Conservation (phyloP, 2,797 vertebrate genomes). For the Avahi laniger region DNA sequence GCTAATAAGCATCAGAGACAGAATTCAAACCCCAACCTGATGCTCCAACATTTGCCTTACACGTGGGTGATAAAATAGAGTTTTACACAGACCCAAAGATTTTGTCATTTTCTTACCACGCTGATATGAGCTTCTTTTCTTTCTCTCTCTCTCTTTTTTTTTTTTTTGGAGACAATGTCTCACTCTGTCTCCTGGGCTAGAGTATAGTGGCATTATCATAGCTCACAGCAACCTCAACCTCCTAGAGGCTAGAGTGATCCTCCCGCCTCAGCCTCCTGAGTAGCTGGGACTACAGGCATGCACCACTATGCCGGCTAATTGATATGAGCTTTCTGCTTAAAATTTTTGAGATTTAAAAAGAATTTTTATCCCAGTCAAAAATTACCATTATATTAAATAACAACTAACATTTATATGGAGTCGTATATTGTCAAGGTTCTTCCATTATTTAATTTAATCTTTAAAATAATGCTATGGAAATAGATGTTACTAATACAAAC, state of each 20-base stretch:
- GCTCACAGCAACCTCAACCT: background rate
- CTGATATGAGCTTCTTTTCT: background rate
- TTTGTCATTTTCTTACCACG: background rate
- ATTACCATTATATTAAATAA: background rate
- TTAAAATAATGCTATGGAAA: background rate
- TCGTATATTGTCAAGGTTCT: conserved; percentile 13
- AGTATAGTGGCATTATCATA: background rate
- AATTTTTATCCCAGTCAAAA: conserved; percentile 15
- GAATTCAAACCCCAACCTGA: conserved; percentile 4
- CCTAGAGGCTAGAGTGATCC: background rate
- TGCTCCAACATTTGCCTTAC: background rate
- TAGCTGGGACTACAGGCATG: background rate
- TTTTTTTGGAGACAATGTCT: background rate
- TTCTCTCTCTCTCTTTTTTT: background rate
- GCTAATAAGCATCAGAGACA: background rate
- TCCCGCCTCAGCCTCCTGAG: background rate
- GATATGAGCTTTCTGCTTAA: background rate
- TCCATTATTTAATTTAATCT: background rate
- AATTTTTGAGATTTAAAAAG: background rate
- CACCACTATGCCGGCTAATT: background rate
- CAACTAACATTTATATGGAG: background rate
- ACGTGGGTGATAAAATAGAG: background rate
- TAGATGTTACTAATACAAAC: background rate
- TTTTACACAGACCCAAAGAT: background rate
- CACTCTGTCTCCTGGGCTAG: background rate